Evolutionary conservation across 2,113 vertebrate species (phyloP), one percentile per base, ranked within the genome.

Genomic region (Mustela lutreola): DNA sequence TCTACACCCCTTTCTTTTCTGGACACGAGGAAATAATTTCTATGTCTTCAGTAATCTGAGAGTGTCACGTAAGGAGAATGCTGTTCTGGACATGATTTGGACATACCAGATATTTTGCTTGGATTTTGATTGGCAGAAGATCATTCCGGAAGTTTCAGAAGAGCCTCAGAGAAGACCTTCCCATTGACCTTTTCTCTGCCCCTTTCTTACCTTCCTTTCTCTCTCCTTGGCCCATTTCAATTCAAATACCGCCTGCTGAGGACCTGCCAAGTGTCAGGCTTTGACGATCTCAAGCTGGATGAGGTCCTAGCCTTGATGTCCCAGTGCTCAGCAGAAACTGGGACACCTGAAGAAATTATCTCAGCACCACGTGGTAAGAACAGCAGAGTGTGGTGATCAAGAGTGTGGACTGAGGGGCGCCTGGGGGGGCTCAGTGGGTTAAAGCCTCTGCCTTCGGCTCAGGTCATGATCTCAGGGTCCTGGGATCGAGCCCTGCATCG

Each of bases 1-100:
- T 24, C n/a, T n/a, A 21, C 21, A 80, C 16, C 39, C 48, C 79
- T 39, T 88, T 79, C 28, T 93, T 65, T 67, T 28, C 67, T 94
- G 39, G 56, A 48, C 21, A 62, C 62, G 62, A 94, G 50, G 78
- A 75, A 89, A 42, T 86, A 60, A 95, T 73, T 80, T 93, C n/a
- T 63, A 73, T 21, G 36, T n/a, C 86, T 76, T 70, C 7, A 88
- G 31, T 71, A 48, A 91, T 56, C 21, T 80, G 86, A 93, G 18
- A 84, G 26, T 16, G 56, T 60, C 75, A 63, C 5, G 19, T 89
- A 88, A 70, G 45, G 31, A 86, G 39, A 79, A 24, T 21, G 1
- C 8, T 73, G 42, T 82, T 91, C 33, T 86, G 60, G 82, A 58
- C 33, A 60, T 79, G 78, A 88, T 39, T 62, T 81, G 81, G 60